Evolutionary conservation across 2,113 vertebrate genomes (phyloP).

Genomic region (Boleophthalmus pectinirostris): DNA sequence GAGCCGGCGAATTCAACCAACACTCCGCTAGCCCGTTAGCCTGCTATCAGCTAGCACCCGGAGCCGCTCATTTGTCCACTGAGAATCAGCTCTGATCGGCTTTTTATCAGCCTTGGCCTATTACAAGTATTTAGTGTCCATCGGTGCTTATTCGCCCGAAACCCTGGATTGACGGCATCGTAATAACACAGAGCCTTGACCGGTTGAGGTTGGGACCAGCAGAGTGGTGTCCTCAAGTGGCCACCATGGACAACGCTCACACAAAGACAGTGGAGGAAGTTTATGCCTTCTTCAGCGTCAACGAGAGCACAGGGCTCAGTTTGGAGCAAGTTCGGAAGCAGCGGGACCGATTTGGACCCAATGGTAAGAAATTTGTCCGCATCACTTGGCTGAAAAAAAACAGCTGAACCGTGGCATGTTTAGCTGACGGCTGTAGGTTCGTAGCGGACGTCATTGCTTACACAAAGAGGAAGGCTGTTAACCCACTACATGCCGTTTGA

Average conservation of each 20-base stretch:
- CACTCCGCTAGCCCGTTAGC: conserved; percentile 59
- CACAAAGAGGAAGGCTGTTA: conserved; percentile 29
- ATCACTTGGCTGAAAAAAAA: not conserved
- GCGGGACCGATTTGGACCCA: conserved; percentile 90
- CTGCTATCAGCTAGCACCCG: conserved; percentile 46
- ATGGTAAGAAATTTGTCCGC: conserved; percentile 81
- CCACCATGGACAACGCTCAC: conserved; percentile 95
- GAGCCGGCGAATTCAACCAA: conserved; percentile 13
- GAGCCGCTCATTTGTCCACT: conserved; percentile 37
- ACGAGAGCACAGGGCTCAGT: conserved; percentile 94
- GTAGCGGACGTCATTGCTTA: conserved; percentile 13
- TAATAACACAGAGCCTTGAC: conserved; percentile 17
- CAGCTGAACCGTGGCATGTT: conserved; percentile 5
- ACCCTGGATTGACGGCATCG: conserved; percentile 1
- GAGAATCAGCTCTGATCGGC: not conserved
- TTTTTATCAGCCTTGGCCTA: not conserved
- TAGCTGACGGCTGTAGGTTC: conserved; percentile 26
- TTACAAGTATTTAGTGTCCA: no score
- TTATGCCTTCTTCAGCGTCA: conserved; percentile 90
- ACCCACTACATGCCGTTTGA: conserved; percentile 59
- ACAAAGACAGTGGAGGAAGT: conserved; percentile 99
- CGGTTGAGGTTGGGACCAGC: conserved; percentile 41
- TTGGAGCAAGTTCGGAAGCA: conserved; percentile 93
- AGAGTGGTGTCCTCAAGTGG: conserved; percentile 54
- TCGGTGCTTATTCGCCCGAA: not conserved